Conservation (phyloP, 2,888 invertebrate genomes). For the Acleris holmiana region DNA sequence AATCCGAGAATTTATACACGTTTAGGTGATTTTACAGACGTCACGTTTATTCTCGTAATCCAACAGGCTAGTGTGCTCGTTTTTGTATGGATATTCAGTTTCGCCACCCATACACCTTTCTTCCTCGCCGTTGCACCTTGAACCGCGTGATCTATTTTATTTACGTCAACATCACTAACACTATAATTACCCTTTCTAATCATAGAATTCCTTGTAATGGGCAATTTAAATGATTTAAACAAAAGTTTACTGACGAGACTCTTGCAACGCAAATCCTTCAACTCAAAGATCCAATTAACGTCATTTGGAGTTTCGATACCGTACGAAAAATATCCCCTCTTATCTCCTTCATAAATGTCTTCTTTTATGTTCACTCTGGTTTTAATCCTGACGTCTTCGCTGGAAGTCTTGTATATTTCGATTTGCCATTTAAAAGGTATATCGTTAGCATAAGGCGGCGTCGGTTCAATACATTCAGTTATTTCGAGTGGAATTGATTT, state of each 20-base stretch:
- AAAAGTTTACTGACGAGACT: background rate
- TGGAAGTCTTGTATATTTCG: background rate
- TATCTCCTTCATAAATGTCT: background rate
- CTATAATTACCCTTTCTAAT: background rate
- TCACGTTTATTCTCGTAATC: background rate
- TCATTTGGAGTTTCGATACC: background rate
- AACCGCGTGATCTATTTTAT: conserved; percentile 9
- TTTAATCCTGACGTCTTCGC: background rate
- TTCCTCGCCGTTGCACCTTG: conserved; percentile 13
- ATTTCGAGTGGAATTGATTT: background rate
- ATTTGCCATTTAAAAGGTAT: background rate
- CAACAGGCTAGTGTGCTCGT: background rate
- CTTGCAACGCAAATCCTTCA: conserved; percentile 1
- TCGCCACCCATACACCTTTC: conserved; percentile 6
- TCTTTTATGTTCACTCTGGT: background rate
- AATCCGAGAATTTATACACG: background rate
- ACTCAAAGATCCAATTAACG: background rate
- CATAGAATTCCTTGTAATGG: background rate
- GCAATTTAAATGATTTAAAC: background rate
- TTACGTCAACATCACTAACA: background rate
- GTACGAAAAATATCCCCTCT: background rate
- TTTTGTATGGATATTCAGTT: background rate
- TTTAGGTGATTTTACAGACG: background rate
- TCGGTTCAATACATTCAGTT: background rate
- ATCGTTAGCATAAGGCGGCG: background rate